Base-by-base conservation (phyloP, 2,797 vertebrate species). In the Silurus aristotelis region DNA sequence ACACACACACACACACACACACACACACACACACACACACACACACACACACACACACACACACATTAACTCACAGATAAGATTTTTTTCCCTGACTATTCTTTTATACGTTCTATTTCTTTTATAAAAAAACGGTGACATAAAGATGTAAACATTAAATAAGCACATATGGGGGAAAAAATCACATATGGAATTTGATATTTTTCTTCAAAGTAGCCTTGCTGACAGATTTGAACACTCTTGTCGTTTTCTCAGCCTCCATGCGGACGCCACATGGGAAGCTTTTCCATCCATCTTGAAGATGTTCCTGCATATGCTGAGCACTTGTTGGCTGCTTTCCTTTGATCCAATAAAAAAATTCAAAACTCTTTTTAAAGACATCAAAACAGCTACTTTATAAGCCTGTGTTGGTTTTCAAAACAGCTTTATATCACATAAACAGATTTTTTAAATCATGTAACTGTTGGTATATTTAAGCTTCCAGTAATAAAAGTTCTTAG, bases 221-320 rank as follows among this genome's bases (percentile, higher is more conserved):
- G 58, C 67, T 81, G 70, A 67, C 77, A 85, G 64, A 85, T 70
- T 61, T 80, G 66, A 43, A 71, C n/a, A 55, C 46, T 80, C 77
- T 64, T 80, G 77, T 14, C 77, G 25, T 64, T 80, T 80, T 80
- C 61, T 61, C 77, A 79, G 77, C 20, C 60, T 81, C 64, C 64
- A 55, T 52, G 46, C 43, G 43, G n/a, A 9, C 27, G 79, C 63
- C 80, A 67, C 80, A 81, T 81, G 64, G 80, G 80, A 81, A 20
- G 67, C 31, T 76, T 79, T 79, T 79, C 19, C n/a, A 56, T 17
- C 55, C 63, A 61, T 70, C 60, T 73, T 77, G 17, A 60, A 72
- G 56, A 31, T 70, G 68, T 56, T 60, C 20, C 15, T 67, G 27
- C 70, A 81, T 67, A 81, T 81, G 80, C 80, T 68, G 25, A 31